A percentile compares a stretch with the other conserved stretches of the same genome.
phyloP scores from a whole-genome alignment of 2,797 vertebrate genomes.

The Takifugu rubripes region DNA sequence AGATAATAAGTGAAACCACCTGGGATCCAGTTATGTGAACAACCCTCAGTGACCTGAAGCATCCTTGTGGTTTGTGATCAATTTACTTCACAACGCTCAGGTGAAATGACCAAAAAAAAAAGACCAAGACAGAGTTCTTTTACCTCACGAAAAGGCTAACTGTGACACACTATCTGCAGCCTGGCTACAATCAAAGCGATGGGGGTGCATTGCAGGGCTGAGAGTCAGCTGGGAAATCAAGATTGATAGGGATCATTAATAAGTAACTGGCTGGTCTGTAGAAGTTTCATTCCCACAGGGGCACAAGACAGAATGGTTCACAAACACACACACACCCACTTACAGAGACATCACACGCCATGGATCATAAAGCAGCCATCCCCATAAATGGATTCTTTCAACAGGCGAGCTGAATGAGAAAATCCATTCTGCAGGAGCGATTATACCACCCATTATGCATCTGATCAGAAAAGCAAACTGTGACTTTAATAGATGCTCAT shows the following conservation, averaged over 20 bases:
- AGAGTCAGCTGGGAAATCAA: slow-evolving; percentile 62
- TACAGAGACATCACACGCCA: slow-evolving; percentile 25
- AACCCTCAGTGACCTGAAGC: too few relatives aligned
- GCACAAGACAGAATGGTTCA: slow-evolving; percentile 17
- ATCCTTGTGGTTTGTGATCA: too few relatives aligned
- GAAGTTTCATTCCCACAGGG: slow-evolving; percentile 37
- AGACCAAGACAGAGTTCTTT: not conserved
- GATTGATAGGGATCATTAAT: slow-evolving; percentile 70
- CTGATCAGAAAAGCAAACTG: slow-evolving; percentile 33
- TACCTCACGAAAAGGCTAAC: slow-evolving; percentile 3
- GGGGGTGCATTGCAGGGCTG: slow-evolving; percentile 20
- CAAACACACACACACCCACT: slow-evolving; percentile 5
- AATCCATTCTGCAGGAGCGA: slow-evolving; percentile 38
- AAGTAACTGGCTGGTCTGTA: slow-evolving; percentile 54
- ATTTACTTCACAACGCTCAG: too few relatives aligned
- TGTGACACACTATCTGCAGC: slow-evolving; percentile 17
- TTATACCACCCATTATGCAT: slow-evolving; percentile 38
- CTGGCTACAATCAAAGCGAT: slow-evolving; percentile 18
- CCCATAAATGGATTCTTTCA: slow-evolving; percentile 48
- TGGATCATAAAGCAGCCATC: slow-evolving; percentile 44
- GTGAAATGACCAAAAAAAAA: too few relatives aligned
- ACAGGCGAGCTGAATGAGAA: slow-evolving; percentile 43
- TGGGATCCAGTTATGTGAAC: too few relatives aligned
- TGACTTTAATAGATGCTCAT: slow-evolving; percentile 24
- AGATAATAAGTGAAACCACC: too few relatives aligned